Base-by-base conservation (phyloP, 1,140 invertebrate species). In the Eubasilissa regina region DNA sequence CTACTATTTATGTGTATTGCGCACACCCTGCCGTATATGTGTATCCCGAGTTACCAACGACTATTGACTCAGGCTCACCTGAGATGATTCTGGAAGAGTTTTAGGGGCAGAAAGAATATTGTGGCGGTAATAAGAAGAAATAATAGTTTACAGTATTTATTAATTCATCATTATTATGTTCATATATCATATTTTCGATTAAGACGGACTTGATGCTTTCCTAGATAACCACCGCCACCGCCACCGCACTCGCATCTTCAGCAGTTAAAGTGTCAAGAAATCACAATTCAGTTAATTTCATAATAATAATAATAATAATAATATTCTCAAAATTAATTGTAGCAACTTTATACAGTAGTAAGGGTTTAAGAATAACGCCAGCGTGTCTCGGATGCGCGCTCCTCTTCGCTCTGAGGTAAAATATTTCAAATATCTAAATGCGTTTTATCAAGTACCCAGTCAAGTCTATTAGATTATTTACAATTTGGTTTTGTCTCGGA, bases 391-490 rank as follows among this genome's bases (percentile, higher is more conserved):
- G 25, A 35, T 66, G 11, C 62, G 62, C 35, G 7, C 43, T 66
- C 43, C 62, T 45, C 62, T 0, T 3, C 43, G 13, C 13, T 17
- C 74, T 58, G 53, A 75, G 74, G 55, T 58, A 75, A 73, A 73
- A n/a, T 58, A 60, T 75, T 60, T 75, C 25, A 77, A 77, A 64
- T 77, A 66, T 64, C 75, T 77, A 77, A 77, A 64, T 77, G 75
- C 75, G 60, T 68, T 45, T 62, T 48, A 77, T 60, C 43, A 60
- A 45, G 21, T 66, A 77, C 75, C 75, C 75, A 77, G 75, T 77
- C 75, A 25, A 77, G 58, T 60, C 58, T 76, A 77, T 64, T 17
- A 47, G 45, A 77, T 55, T 77, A 77, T 64, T 64, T 64, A 66
- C 62, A 77, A 45, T 15, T 66, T 17, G 25, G 15, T 45, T n/a